Evolutionary conservation across 1,140 invertebrate genomes (phyloP).

Genomic region (Patella vulgata): DNA sequence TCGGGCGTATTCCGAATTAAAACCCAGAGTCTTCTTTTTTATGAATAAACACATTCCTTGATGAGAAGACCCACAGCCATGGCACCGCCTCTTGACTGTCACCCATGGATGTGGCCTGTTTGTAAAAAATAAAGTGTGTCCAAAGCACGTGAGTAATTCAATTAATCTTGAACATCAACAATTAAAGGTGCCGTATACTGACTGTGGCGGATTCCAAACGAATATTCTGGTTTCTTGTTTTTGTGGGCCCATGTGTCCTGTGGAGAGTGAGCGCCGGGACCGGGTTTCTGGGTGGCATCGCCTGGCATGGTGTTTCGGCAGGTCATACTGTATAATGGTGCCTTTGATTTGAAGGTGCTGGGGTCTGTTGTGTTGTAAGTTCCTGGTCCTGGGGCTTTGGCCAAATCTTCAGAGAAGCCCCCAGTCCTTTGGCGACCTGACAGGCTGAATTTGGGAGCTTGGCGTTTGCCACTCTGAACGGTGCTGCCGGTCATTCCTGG

Average conservation of each 20-base stretch:
- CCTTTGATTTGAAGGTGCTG: constrained; percentile 73
- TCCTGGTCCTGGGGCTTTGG: constrained; percentile 67
- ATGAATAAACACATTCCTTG: too few species aligned
- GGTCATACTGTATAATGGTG: constrained; percentile 87
- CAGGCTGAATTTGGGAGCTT: constrained; percentile 80
- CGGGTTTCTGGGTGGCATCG: constrained; percentile 82
- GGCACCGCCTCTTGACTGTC: too few species aligned
- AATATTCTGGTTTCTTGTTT: constrained; percentile 71
- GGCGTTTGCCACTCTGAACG: constrained; percentile 73
- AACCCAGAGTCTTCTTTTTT: too few species aligned
- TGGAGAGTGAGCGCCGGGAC: constrained; percentile 89
- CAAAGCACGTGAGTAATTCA: too few species aligned
- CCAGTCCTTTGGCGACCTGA: constrained; percentile 75
- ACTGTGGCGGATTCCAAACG: constrained; percentile 90
- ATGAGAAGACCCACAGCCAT: too few species aligned
- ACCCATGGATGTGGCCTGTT: too few species aligned
- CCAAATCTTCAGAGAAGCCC: constrained; percentile 37
- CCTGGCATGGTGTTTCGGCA: constrained; percentile 79
- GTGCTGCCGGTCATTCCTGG: constrained; percentile 80
- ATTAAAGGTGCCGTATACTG: constrained; percentile 71
- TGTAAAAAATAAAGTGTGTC: too few species aligned
- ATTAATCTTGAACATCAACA: constrained; percentile 20
- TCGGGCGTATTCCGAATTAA: too few species aligned
- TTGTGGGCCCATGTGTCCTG: constrained; percentile 80
- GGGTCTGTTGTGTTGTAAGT: constrained; percentile 70